Percentiles rank a stretch among this genome's conserved stretches.
phyloP scores from a whole-genome alignment of 1,140 invertebrate genomes.

The Homalodisca vitripennis region DNA sequence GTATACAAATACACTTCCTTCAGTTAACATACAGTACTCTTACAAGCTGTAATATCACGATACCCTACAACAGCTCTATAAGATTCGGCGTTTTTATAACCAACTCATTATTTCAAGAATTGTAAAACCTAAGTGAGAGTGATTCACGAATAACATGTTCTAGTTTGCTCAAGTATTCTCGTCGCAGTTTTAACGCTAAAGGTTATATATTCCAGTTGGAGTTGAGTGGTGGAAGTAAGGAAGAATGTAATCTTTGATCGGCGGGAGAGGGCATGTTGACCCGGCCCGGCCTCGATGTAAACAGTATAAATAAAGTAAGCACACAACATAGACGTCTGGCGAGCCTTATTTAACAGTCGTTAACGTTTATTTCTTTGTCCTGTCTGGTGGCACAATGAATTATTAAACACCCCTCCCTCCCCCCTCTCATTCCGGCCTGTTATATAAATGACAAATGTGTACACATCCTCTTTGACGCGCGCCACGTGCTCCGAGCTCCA shows the following conservation, averaged over 20 bases:
- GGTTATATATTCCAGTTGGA: too few species aligned
- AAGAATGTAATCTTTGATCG: background rate
- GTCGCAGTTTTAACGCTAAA: too few species aligned
- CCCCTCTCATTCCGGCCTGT: background rate
- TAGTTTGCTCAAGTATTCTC: too few species aligned
- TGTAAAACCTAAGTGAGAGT: too few species aligned
- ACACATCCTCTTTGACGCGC: background rate
- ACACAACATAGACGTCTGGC: slow-evolving; percentile 23
- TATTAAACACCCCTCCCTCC: slow-evolving; percentile 17
- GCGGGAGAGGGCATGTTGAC: background rate
- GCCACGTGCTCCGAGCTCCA: background rate
- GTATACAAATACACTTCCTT: too few species aligned
- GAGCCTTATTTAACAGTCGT: slow-evolving; percentile 25
- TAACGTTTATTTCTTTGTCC: slow-evolving; percentile 27
- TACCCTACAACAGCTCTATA: too few species aligned
- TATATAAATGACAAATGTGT: slow-evolving; percentile 27
- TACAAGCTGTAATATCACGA: too few species aligned
- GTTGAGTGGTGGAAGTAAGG: too few species aligned
- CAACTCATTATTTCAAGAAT: too few species aligned
- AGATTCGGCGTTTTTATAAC: too few species aligned
- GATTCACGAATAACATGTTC: too few species aligned
- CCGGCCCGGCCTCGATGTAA: slow-evolving; percentile 14
- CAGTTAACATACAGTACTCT: too few species aligned
- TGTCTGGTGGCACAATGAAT: slow-evolving; percentile 19
- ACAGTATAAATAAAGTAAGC: slow-evolving; percentile 26